A percentile compares a stretch with the other conserved stretches of the same genome.
Evolutionary conservation across 2,797 vertebrate genomes (phyloP).

Genomic region (Ptychadena robeensis): DNA sequence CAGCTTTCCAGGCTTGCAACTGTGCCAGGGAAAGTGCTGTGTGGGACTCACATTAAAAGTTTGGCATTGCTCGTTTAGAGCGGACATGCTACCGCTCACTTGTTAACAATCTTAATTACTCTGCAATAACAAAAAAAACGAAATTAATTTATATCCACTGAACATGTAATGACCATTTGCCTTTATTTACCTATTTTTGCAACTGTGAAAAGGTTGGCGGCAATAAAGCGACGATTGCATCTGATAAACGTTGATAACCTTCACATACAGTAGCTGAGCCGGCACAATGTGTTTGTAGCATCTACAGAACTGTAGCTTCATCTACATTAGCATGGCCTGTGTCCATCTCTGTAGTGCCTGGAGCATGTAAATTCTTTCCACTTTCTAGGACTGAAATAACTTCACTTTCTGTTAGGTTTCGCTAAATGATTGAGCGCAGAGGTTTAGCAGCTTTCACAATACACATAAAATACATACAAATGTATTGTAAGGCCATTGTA

Average conservation of each 20-base stretch:
- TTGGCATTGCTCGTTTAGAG: conserved; percentile 18
- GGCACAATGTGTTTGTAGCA: not conserved
- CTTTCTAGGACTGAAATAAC: conserved; percentile 36
- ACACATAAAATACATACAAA: not conserved
- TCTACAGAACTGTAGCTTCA: not conserved
- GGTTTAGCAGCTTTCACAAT: not conserved
- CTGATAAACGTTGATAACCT: not conserved
- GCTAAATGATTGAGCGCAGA: conserved; percentile 13
- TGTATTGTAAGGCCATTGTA: not conserved
- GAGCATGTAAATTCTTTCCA: conserved; percentile 5
- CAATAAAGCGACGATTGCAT: not conserved
- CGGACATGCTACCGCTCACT: not conserved
- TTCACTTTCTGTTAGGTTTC: conserved; percentile 12
- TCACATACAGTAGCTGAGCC: not conserved
- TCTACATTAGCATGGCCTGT: not conserved
- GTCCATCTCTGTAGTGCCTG: not conserved
- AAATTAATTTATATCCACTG: not conserved
- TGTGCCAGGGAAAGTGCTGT: conserved; percentile 25
- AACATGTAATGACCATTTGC: not conserved
- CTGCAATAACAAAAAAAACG: not conserved
- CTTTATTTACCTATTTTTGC: not conserved
- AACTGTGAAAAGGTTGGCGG: not conserved
- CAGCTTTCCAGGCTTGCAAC: conserved; percentile 25
- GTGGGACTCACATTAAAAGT: conserved; percentile 37
- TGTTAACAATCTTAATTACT: not conserved